phyloP scores from a whole-genome alignment of 2,797 vertebrate genomes.

The Acanthurus lineatus region DNA sequence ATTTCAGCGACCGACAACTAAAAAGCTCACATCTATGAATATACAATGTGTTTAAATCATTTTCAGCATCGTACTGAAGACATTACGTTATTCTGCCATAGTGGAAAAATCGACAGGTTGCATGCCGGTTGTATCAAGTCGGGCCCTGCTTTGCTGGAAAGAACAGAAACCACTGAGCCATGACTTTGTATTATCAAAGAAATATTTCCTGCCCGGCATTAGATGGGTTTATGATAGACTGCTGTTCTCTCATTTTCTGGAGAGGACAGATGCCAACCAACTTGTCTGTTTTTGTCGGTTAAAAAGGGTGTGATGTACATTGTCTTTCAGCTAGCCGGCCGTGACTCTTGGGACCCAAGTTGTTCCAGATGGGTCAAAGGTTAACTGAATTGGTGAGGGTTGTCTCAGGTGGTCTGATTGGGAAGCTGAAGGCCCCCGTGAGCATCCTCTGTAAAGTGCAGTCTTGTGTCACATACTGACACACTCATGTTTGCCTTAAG shows the following conservation, averaged over 20 bases:
- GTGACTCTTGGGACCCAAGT: slow-evolving; percentile 71
- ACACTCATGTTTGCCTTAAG: slow-evolving; percentile 76
- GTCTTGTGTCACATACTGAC: slow-evolving; percentile 80
- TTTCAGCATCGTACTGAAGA: slow-evolving; percentile 38
- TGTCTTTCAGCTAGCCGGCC: slow-evolving; percentile 78
- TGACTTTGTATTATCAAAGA: slow-evolving; percentile 78
- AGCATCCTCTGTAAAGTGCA: slow-evolving; percentile 83
- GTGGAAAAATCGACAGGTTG: slow-evolving; percentile 53
- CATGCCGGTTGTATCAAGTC: slow-evolving; percentile 70
- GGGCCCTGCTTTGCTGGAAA: slow-evolving; percentile 54
- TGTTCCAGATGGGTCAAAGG: slow-evolving; percentile 77
- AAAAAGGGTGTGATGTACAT: slow-evolving; percentile 73
- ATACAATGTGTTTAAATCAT: slow-evolving; percentile 24
- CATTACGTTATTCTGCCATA: slow-evolving; percentile 37
- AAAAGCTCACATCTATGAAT: slow-evolving; percentile 22
- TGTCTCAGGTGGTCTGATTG: slow-evolving; percentile 77
- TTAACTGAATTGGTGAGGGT: slow-evolving; percentile 79
- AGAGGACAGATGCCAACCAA: slow-evolving; percentile 69
- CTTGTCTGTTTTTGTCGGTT: slow-evolving; percentile 59
- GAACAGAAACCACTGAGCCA: slow-evolving; percentile 65
- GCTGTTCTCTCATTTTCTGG: slow-evolving; percentile 63
- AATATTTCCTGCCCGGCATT: slow-evolving; percentile 68
- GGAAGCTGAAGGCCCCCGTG: slow-evolving; percentile 64
- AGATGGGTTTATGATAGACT: slow-evolving; percentile 61
- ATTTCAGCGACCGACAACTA: slow-evolving; percentile 21